Evolutionary conservation across 2,888 invertebrate genomes (phyloP).

Genomic region (Lamproptera curius): DNA sequence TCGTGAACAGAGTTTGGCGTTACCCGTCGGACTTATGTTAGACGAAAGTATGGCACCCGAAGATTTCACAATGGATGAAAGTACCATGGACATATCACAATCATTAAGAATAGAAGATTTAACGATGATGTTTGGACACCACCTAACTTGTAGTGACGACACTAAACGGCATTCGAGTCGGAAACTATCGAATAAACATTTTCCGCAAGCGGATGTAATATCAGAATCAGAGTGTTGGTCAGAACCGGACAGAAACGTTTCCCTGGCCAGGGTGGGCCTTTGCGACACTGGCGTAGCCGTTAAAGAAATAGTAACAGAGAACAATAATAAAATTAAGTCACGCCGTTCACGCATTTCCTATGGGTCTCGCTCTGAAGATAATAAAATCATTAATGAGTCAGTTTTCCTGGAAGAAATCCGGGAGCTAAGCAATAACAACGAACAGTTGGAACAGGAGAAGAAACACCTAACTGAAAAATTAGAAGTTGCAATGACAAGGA

Average conservation of each 20-base stretch:
- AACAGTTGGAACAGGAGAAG: conserved; percentile 52
- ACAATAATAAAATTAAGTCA: conserved; percentile 53
- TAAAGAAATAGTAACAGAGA: conserved; percentile 50
- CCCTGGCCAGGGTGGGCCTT: conserved; percentile 86
- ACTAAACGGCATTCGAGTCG: conserved; percentile 37
- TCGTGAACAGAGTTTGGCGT: conserved; percentile 67
- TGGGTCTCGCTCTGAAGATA: conserved; percentile 62
- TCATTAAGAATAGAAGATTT: conserved; percentile 66
- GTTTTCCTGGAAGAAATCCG: conserved; percentile 77
- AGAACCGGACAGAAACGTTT: conserved; percentile 90
- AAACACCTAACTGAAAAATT: conserved; percentile 65
- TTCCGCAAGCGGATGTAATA: conserved; percentile 55
- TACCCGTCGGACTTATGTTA: conserved; percentile 66
- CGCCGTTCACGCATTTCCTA: conserved; percentile 63
- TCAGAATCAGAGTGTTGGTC: conserved; percentile 92
- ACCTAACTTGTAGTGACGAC: conserved; percentile 52
- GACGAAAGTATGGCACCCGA: conserved; percentile 70
- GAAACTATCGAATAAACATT: conserved; percentile 39
- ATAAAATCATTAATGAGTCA: conserved; percentile 68
- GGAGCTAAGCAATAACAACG: conserved; percentile 48
- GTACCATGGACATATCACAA: conserved; percentile 63
- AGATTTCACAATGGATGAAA: conserved; percentile 66
- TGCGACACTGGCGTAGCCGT: conserved; percentile 51
- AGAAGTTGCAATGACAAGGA: conserved; percentile 49
- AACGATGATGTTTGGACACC: conserved; percentile 71